A percentile compares a stretch with the other conserved stretches of the same genome.
phyloP scores from a whole-genome alignment of 2,888 invertebrate genomes.

The Gymnocheta viridis region DNA sequence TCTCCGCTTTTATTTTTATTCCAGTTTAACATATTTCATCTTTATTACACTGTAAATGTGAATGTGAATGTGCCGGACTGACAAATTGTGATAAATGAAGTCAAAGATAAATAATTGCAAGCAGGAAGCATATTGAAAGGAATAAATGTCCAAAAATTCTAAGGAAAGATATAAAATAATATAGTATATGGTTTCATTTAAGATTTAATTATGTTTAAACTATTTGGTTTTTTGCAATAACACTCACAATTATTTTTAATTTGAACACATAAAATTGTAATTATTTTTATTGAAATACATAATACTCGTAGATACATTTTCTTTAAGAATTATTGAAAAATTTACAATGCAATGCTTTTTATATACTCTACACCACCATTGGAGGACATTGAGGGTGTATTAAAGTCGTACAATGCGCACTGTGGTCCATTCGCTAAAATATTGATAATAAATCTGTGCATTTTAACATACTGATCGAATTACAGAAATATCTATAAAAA shows the following conservation, averaged over 20 bases:
- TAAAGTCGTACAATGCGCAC: no score
- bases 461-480: no score
- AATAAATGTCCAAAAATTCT: neutral
- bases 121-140: neutral
- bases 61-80: neutral
- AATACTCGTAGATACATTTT: neutral
- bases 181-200: neutral
- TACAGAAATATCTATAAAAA: no score
- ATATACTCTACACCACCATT: no score
- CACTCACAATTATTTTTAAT: neutral
- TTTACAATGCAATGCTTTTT: no score
- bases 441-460: no score
- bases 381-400: no score
- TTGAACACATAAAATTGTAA: neutral
- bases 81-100: conserved; percentile 23
- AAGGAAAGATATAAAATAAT: neutral
- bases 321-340: no score
- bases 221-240: neutral
- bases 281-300: neutral
- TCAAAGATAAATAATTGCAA: conserved; percentile 21
- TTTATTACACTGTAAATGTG: no score
- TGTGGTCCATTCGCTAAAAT: no score
- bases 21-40: neutral
- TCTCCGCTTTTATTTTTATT: neutral
- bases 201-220: neutral